Percentiles rank a stretch among this genome's conserved stretches.
Conservation (phyloP, 2,888 invertebrate genomes). For the Molorchus minor region DNA sequence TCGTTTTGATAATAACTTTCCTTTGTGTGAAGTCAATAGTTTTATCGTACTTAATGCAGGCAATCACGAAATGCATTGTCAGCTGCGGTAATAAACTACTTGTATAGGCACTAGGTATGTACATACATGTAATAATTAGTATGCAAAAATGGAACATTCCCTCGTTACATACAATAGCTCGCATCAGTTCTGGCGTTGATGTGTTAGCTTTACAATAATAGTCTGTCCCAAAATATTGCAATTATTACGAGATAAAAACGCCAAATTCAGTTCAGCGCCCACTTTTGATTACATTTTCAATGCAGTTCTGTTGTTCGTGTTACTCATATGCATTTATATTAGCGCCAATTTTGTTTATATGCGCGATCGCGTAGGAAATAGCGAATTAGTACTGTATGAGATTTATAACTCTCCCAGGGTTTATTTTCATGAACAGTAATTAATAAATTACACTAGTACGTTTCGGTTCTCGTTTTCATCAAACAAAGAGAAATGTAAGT, state of each 20-base stretch:
- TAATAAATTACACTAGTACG: too few species aligned
- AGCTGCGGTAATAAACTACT: neutral
- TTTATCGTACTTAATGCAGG: neutral
- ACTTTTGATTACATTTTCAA: slow-evolving; percentile 37
- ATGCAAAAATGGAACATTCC: slow-evolving; percentile 18
- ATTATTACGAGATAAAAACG: slow-evolving; percentile 30
- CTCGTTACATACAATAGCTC: slow-evolving; percentile 17
- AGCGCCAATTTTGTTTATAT: slow-evolving; percentile 34
- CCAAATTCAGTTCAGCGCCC: slow-evolving; percentile 21
- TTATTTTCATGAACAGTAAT: too few species aligned
- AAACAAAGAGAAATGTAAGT: too few species aligned
- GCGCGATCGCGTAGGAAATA: slow-evolving; percentile 4
- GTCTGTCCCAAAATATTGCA: slow-evolving; percentile 11
- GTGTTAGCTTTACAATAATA: neutral
- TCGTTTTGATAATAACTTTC: too few species aligned
- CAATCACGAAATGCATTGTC: neutral
- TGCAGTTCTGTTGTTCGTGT: slow-evolving; percentile 29
- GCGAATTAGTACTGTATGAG: slow-evolving; percentile 10
- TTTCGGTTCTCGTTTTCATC: too few species aligned
- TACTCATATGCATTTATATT: slow-evolving; percentile 35
- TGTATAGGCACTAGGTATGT: too few species aligned
- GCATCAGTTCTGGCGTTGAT: slow-evolving; percentile 4
- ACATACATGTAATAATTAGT: slow-evolving; percentile 12
- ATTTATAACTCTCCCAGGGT: neutral
- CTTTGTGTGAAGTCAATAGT: too few species aligned